Percentiles rank a stretch among this genome's conserved stretches.
Conservation (phyloP, 2,113 vertebrate genomes). For the Mustela nigripes region DNA sequence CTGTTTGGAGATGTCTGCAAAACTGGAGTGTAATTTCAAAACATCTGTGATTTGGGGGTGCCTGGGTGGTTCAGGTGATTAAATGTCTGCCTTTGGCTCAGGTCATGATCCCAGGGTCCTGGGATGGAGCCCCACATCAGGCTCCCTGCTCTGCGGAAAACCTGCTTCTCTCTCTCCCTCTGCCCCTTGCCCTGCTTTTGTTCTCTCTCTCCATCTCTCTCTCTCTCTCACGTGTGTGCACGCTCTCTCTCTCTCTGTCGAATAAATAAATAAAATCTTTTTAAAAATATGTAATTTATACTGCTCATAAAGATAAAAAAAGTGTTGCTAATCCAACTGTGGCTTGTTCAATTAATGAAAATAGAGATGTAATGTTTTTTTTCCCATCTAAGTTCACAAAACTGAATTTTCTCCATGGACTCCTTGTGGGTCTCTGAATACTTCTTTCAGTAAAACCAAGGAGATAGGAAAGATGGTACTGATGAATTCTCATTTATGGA, state of each 20-base stretch:
- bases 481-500: not conserved
- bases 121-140: not conserved
- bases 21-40: not conserved
- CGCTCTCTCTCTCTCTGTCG: no score
- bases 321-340: not conserved
- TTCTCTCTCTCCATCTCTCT: no score
- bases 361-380: not conserved
- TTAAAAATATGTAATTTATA: not conserved
- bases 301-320: constrained; percentile 17
- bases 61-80: not conserved
- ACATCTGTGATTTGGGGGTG: not conserved
- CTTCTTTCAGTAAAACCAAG: not conserved
- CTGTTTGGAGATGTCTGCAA: not conserved
- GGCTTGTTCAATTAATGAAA: not conserved
- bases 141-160: not conserved
- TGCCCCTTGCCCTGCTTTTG: not conserved
- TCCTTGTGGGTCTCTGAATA: not conserved
- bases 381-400: not conserved
- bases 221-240: no score
- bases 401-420: not conserved
- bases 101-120: not conserved
- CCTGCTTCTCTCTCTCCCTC: not conserved
- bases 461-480: not conserved
- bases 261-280: no score
- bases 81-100: not conserved